Percentiles rank a stretch among this genome's conserved stretches.
Conservation (phyloP, 1,140 invertebrate species). For the Elysia chlorotica region DNA sequence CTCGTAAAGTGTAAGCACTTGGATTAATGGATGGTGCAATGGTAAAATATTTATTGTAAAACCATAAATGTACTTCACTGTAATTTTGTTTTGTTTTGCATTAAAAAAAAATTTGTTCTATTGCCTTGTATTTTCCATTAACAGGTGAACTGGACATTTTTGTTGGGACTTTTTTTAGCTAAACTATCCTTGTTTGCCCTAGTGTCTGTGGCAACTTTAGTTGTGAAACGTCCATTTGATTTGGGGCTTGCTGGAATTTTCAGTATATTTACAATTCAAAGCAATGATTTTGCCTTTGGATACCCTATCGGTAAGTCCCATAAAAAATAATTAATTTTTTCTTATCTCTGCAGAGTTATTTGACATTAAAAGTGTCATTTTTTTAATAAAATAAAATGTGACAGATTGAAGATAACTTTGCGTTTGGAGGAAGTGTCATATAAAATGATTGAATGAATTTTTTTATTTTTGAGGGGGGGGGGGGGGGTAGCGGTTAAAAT, state of each 20-base stretch:
- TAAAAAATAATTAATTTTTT: background rate
- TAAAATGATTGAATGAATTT: no score
- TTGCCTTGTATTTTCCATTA: background rate
- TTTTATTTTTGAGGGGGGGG: no score
- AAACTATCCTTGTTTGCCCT: slow-evolving; percentile 85
- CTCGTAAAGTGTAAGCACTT: no score
- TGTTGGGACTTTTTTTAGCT: slow-evolving; percentile 81
- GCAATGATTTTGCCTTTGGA: slow-evolving; percentile 97
- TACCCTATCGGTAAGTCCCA: slow-evolving; percentile 91
- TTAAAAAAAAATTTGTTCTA: background rate
- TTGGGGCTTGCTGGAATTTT: slow-evolving; percentile 85
- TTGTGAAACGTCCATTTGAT: slow-evolving; percentile 76
- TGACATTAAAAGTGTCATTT: no score
- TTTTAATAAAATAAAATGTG: no score
- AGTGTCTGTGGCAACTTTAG: slow-evolving; percentile 79
- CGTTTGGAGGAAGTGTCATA: no score
- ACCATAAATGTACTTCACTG: background rate
- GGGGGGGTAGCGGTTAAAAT: no score
- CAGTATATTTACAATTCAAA: slow-evolving; percentile 95
- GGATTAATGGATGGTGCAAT: background rate
- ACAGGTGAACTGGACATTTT: slow-evolving; percentile 83
- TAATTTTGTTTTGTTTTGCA: background rate
- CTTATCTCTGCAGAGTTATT: no score
- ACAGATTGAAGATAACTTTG: no score
- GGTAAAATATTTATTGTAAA: background rate